Evolutionary conservation across 2,888 invertebrate species (phyloP).

Genomic region (Standfussiana lucernea): DNA sequence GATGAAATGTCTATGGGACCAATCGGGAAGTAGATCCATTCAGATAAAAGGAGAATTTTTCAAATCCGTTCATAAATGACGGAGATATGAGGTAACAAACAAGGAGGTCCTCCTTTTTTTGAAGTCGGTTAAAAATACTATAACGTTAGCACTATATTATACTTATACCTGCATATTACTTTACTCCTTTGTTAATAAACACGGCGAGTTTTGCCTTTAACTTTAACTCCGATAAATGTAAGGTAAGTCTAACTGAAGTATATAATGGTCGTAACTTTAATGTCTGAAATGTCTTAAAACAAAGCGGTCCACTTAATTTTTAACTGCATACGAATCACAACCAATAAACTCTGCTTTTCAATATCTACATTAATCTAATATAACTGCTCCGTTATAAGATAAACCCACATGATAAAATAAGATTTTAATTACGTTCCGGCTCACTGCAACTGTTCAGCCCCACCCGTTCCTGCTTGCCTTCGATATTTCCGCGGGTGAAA

Average conservation of each 20-base stretch:
- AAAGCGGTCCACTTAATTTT: background rate
- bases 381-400: background rate
- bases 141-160: background rate
- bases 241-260: background rate
- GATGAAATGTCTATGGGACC: too few relatives aligned
- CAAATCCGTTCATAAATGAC: too few relatives aligned
- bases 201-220: background rate
- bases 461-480: slow-evolving; percentile 79
- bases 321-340: background rate
- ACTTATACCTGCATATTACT: background rate
- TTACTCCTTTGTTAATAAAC: background rate
- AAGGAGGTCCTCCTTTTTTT: too few relatives aligned
- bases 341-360: background rate
- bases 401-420: slow-evolving; percentile 9
- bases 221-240: background rate
- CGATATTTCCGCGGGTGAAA: slow-evolving; percentile 79
- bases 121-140: too few relatives aligned
- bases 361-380: background rate
- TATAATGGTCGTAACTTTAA: background rate
- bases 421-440: slow-evolving; percentile 47
- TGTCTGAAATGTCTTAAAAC: background rate
- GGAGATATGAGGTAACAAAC: too few relatives aligned
- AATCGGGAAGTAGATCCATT: too few relatives aligned
- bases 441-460: slow-evolving; percentile 42
- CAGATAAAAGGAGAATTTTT: too few relatives aligned